Percentiles rank a stretch among this genome's conserved stretches.
Evolutionary conservation across 2,888 invertebrate genomes (phyloP).

Genomic region (Disparrhopalites patrizii): DNA sequence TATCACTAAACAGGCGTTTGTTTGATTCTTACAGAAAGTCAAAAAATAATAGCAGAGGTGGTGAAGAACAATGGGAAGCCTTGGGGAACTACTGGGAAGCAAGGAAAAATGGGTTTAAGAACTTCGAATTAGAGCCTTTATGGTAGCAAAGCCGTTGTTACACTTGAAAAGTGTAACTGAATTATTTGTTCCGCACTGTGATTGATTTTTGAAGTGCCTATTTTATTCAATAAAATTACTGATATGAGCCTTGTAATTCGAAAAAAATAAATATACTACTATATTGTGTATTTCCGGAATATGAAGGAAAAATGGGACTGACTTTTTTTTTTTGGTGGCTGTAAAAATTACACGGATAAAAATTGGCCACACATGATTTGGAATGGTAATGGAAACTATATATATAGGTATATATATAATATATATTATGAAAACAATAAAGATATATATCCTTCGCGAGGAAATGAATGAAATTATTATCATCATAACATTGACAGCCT

Average conservation of each 20-base stretch:
- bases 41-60: slow-evolving; percentile 52
- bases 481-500: no score
- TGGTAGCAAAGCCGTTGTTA: slow-evolving; percentile 57
- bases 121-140: slow-evolving; percentile 57
- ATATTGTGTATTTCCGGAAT: not conserved
- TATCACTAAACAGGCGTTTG: no score
- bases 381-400: no score
- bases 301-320: not conserved
- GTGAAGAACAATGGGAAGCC: slow-evolving; percentile 67
- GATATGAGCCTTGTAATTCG: slow-evolving; percentile 18
- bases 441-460: no score
- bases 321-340: no score
- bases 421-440: no score
- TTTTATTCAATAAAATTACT: slow-evolving; percentile 25
- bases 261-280: not conserved
- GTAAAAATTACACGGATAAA: no score
- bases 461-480: no score
- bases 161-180: slow-evolving; percentile 29
- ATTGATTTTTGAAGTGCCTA: slow-evolving; percentile 48
- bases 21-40: slow-evolving; percentile 52
- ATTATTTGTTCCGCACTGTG: slow-evolving; percentile 42
- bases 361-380: no score
- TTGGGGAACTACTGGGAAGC: slow-evolving; percentile 72
- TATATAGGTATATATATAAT: no score
- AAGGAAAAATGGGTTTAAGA: slow-evolving; percentile 63